A percentile compares a stretch with the other conserved stretches of the same genome.
Evolutionary conservation across 2,888 invertebrate genomes (phyloP).

Genomic region (Acanthopleura granulata): DNA sequence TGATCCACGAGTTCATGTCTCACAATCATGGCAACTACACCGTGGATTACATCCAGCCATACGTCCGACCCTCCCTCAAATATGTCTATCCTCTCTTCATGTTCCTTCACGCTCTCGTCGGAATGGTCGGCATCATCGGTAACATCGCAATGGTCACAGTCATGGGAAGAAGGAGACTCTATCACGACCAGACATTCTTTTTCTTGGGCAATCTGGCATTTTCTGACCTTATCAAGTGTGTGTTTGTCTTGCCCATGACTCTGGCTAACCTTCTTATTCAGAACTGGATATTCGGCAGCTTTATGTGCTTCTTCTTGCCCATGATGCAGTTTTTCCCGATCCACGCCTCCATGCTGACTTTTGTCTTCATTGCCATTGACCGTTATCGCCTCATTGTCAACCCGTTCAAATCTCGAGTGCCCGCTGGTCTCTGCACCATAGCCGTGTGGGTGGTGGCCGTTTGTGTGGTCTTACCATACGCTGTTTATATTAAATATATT

Average conservation of each 20-base stretch:
- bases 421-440: slow-evolving; percentile 78
- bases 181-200: slow-evolving; percentile 77
- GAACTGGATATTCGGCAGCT: slow-evolving; percentile 82
- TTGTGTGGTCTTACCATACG: slow-evolving; percentile 80
- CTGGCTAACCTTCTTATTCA: slow-evolving; percentile 78
- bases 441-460: slow-evolving; percentile 81
- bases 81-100: slow-evolving; percentile 76
- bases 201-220: slow-evolving; percentile 79
- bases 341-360: slow-evolving; percentile 80
- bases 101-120: slow-evolving; percentile 75
- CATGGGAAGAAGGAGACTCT: slow-evolving; percentile 71
- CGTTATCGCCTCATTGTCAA: slow-evolving; percentile 77
- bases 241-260: slow-evolving; percentile 79
- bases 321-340: slow-evolving; percentile 82
- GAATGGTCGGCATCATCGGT: slow-evolving; percentile 72
- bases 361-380: slow-evolving; percentile 79
- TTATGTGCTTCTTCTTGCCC: slow-evolving; percentile 80
- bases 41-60: slow-evolving; percentile 75
- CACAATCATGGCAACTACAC: slow-evolving; percentile 63
- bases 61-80: slow-evolving; percentile 73
- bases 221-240: slow-evolving; percentile 78
- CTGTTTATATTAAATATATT: slow-evolving; percentile 80
- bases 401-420: slow-evolving; percentile 76
- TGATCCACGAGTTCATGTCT: slow-evolving; percentile 33
- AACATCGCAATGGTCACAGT: slow-evolving; percentile 75